phyloP scores from a whole-genome alignment of 2,113 vertebrate genomes.

The Prunella himalayana region DNA sequence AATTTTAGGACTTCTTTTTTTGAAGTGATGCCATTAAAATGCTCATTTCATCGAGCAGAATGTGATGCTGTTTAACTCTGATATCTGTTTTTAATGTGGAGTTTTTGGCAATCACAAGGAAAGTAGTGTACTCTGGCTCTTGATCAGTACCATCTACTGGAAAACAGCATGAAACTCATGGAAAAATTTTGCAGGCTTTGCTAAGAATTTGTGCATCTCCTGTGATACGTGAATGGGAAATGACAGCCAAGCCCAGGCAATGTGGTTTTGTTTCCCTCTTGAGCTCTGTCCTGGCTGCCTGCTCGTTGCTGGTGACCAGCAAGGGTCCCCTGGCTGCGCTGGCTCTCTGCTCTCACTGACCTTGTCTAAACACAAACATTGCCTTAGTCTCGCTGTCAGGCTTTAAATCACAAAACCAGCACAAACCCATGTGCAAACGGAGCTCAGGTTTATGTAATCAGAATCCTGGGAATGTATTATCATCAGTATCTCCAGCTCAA shows the following conservation, averaged over 20 bases:
- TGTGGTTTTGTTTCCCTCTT: not conserved
- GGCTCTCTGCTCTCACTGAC: not conserved
- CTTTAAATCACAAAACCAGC: not conserved
- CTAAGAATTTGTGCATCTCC: conserved; percentile 45
- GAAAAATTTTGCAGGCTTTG: conserved; percentile 44
- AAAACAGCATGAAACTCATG: conserved; percentile 40
- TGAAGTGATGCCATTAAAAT: conserved; percentile 61
- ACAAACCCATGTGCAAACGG: not conserved
- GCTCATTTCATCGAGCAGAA: conserved; percentile 52
- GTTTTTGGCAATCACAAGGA: conserved; percentile 39
- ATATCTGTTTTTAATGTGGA: conserved; percentile 65
- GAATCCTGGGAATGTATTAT: conserved; percentile 10
- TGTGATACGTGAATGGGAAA: conserved; percentile 14
- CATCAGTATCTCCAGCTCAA: not conserved
- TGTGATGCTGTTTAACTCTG: conserved; percentile 61
- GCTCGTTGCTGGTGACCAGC: not conserved
- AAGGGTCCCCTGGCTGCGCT: not conserved
- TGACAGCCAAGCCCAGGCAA: not conserved
- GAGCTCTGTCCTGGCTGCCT: not conserved
- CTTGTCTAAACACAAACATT: not conserved
- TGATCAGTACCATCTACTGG: conserved; percentile 51
- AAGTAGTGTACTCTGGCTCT: conserved; percentile 62
- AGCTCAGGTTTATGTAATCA: conserved; percentile 18
- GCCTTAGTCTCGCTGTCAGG: not conserved
- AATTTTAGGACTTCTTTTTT: conserved; percentile 55